These are phyloP conservation scores for Fulmarus glacialis DNA, from an alignment of 2,113 vertebrate genomes.

Conservation along the genomic window DNA sequence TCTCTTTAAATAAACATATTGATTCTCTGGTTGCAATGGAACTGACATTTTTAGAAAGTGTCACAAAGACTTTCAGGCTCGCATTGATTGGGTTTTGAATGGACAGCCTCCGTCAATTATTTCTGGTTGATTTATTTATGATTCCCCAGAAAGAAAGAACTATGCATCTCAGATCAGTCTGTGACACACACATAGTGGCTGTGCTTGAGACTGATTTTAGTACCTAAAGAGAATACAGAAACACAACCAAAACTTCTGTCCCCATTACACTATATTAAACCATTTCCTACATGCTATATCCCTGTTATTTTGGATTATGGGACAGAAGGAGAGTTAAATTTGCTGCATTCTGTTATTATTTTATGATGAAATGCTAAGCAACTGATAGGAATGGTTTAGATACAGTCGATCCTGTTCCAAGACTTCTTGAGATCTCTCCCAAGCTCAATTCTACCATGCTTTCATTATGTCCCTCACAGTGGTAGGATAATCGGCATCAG, in stretches of 20 bases:
- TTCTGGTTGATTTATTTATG: conserved; percentile 75
- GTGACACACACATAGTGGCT: neutral
- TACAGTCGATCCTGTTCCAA: neutral
- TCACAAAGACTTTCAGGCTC: conserved; percentile 79
- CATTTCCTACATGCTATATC: neutral
- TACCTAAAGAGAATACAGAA: neutral
- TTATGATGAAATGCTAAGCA: neutral
- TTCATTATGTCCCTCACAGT: neutral
- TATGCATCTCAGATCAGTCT: conserved; percentile 32
- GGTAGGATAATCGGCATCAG: neutral
- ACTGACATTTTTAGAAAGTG: conserved; percentile 77
- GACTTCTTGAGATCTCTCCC: neutral
- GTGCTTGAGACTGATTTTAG: neutral
- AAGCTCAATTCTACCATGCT: neutral
- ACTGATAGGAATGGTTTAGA: neutral
- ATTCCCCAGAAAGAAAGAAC: conserved; percentile 61
- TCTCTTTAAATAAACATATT: conserved; percentile 86
- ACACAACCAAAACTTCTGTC: neutral
- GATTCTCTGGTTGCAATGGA: conserved; percentile 77
- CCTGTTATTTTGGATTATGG: neutral
- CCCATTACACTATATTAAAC: neutral
- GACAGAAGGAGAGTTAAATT: neutral
- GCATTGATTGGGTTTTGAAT: conserved; percentile 81
- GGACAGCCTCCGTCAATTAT: conserved; percentile 80
- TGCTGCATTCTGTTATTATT: neutral